phyloP scores from a whole-genome alignment of 2,797 vertebrate genomes.

The Myotis findleyi region DNA sequence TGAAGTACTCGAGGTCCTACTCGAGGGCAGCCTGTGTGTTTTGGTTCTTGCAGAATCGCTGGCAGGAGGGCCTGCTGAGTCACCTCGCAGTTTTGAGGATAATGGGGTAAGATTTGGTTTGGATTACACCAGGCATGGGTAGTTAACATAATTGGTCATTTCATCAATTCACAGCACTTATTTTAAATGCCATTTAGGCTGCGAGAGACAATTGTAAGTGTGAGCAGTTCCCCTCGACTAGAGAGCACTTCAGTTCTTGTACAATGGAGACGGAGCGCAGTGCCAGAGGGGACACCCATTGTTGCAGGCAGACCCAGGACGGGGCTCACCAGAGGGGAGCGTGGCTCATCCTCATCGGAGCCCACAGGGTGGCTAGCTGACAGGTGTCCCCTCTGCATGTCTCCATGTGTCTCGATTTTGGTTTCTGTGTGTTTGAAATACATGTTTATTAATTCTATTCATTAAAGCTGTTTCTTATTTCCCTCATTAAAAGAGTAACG shows the following conservation, averaged over 20 bases:
- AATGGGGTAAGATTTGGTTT: conserved; percentile 69
- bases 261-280: not conserved
- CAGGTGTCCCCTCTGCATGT: not conserved
- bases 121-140: conserved; percentile 59
- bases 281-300: not conserved
- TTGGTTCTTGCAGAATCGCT: not conserved
- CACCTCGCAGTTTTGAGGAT: conserved; percentile 37
- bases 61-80: not conserved
- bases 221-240: not conserved
- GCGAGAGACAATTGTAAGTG: conserved; percentile 39
- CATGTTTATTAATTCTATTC: not conserved
- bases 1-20: not conserved
- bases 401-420: not conserved
- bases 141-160: conserved; percentile 77
- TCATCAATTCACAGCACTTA: conserved; percentile 69
- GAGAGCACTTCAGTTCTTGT: conserved; percentile 61
- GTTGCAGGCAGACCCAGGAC: not conserved
- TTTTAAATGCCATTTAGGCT: conserved; percentile 65
- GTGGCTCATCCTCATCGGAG: not conserved
- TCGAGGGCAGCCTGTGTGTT: not conserved
- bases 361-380: not conserved
- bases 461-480: not conserved
- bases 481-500: not conserved
- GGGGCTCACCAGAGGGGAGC: not conserved
- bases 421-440: not conserved